Base-by-base conservation (phyloP, 2,797 vertebrate species). In the Miichthys miiuy region DNA sequence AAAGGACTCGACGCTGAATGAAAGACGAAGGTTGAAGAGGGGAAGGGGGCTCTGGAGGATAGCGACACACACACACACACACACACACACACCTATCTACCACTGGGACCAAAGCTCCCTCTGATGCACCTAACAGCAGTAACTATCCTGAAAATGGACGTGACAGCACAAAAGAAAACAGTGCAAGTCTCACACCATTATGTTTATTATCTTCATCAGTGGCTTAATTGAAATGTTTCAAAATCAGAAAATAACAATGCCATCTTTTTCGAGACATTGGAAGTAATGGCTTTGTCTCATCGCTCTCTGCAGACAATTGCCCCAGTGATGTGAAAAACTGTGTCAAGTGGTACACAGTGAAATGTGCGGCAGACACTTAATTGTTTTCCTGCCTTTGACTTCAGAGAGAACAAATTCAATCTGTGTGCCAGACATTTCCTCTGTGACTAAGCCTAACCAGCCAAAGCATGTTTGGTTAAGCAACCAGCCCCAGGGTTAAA, bases 331-430 rank as follows among this genome's bases (percentile, higher is more conserved):
- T 95, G 95, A 93, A 92, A 93, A 96, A 95, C 92, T 94, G 94
- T 96, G 95, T 96, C 94, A 94, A 95, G 95, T 93, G 91, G 91
- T 91, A 91, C 92, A 90, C 92, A 85, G 93, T 87, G 88, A 94
- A 93, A 95, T 93, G 91, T 92, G 89, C 93, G 62, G 91, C 93
- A 93, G 93, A 90, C 91, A 92, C 91, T 93, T 96, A 95, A 96
- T 96, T 96, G 95, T 96, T 96, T 96, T 95, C 87, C 87, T 94
- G 93, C 91, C 92, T 95, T 91, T 93, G 94, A 95, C 94, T 95
- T 94, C 90, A 86, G 93, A 95, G 94, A 92, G 94, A 94, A 87
- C 88, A 90, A 94, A 95, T 95, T 94, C 93, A 95, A 95, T 96
- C 94, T 95, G 93, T 84, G 91, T 87, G 89, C 91, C 94, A 95